Conservation (phyloP, 2,113 vertebrate genomes). For the Colossoma macropomum region DNA sequence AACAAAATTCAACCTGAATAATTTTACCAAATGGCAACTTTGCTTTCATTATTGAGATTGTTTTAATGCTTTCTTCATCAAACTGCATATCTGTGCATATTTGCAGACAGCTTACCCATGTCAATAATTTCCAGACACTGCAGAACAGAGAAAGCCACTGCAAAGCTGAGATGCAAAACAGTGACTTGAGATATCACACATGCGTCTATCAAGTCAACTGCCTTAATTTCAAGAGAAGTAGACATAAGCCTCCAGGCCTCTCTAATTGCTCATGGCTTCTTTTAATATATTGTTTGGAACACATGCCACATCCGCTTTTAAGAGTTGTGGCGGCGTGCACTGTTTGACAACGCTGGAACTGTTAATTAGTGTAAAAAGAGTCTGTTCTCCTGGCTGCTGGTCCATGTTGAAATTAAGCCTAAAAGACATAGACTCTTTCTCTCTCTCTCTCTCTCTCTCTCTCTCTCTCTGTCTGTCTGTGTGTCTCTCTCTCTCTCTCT, state of each 20-base stretch:
- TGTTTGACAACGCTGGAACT: not conserved
- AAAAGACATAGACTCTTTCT: not conserved
- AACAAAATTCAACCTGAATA: too few species aligned
- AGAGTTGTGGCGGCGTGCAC: not conserved
- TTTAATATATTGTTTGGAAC: not conserved
- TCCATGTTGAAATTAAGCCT: constrained; percentile 12
- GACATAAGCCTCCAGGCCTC: not conserved
- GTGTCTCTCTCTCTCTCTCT: constrained; percentile 4
- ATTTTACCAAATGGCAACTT: too few species aligned
- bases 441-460: constrained; percentile 27
- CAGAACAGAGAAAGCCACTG: not conserved
- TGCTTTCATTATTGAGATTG: too few species aligned
- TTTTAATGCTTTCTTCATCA: too few species aligned
- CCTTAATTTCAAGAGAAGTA: not conserved
- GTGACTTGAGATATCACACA: too few species aligned
- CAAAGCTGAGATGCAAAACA: not conserved
- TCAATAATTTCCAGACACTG: too few species aligned
- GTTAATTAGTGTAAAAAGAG: not conserved
- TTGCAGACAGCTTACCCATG: too few species aligned
- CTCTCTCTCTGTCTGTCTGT: constrained; percentile 23
- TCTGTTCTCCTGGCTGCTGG: not conserved
- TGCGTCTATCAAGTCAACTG: not conserved
- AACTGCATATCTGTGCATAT: too few species aligned
- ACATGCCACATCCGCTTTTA: not conserved
- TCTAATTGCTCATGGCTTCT: not conserved